Conservation (phyloP, 2,888 invertebrate species). For the Cyclophora punctaria region DNA sequence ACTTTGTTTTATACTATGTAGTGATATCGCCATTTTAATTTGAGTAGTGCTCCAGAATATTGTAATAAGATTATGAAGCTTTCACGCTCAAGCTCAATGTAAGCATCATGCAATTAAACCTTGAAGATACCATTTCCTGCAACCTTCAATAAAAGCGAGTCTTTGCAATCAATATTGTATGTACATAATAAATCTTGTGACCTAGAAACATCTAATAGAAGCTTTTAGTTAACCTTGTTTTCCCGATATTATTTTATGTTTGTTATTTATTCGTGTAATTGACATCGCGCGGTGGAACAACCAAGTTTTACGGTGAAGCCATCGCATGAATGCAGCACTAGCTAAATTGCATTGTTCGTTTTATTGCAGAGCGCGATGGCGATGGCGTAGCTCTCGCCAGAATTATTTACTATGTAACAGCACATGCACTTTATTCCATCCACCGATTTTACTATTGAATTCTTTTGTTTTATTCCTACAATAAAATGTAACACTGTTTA, state of each 20-base stretch:
- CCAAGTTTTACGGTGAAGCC: constrained; percentile 52
- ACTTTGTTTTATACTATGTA: no score
- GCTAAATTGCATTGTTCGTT: constrained; percentile 71
- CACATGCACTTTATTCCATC: constrained; percentile 63
- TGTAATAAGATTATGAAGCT: no score
- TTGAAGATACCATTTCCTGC: no score
- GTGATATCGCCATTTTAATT: no score
- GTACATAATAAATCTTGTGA: no score
- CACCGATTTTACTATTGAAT: constrained; percentile 56
- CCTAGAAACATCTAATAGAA: constrained; percentile 1
- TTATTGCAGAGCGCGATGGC: constrained; percentile 56
- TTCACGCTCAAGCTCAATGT: no score
- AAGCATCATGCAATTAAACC: no score
- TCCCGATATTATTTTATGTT: constrained; percentile 32
- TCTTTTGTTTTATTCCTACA: constrained; percentile 43
- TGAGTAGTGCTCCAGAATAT: no score
- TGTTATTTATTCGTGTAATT: constrained; percentile 33
- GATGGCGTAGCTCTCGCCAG: constrained; percentile 59
- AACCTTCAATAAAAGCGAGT: no score
- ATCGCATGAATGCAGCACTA: constrained; percentile 60
- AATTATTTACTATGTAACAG: constrained; percentile 71
- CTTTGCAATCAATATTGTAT: no score
- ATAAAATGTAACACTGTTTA: constrained; percentile 19
- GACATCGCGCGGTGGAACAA: constrained; percentile 31
- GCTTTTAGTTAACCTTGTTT: constrained; percentile 8